Evolutionary conservation across 2,888 invertebrate genomes (phyloP).

Genomic region (Protodeltote pygarga): DNA sequence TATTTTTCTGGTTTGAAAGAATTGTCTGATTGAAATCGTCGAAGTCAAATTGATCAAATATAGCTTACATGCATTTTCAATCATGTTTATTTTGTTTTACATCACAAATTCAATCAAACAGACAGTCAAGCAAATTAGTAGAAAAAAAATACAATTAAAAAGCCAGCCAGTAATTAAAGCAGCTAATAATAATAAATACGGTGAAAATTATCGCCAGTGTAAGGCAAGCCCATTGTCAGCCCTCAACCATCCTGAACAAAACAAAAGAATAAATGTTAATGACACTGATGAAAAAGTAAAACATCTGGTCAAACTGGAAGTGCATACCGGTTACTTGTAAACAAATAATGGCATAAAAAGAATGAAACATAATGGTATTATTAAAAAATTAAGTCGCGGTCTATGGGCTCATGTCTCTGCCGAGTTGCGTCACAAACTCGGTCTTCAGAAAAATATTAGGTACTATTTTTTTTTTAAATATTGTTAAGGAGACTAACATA

Average conservation of each 20-base stretch:
- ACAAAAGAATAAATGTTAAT: slow-evolving; percentile 22
- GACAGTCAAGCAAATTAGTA: neutral
- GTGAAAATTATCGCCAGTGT: slow-evolving; percentile 19
- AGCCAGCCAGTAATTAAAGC: slow-evolving; percentile 16
- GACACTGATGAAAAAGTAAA: neutral
- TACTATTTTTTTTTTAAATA: too few relatives aligned
- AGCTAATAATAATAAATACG: slow-evolving; percentile 7
- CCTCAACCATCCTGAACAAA: slow-evolving; percentile 45
- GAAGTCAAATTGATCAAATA: neutral
- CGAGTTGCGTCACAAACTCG: too few relatives aligned
- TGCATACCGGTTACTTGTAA: too few relatives aligned
- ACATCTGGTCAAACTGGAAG: neutral
- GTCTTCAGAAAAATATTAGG: too few relatives aligned
- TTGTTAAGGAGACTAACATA: too few relatives aligned
- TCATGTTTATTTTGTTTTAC: neutral
- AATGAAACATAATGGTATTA: too few relatives aligned
- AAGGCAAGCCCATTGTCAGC: slow-evolving; percentile 31
- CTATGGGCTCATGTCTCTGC: too few relatives aligned
- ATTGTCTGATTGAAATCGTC: slow-evolving; percentile 3
- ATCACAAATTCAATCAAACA: slow-evolving; percentile 9
- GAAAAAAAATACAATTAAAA: neutral
- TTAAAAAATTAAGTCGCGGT: too few relatives aligned
- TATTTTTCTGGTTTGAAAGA: neutral
- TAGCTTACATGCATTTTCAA: neutral
- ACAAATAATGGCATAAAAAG: too few relatives aligned